Evolutionary conservation across 2,113 vertebrate species (phyloP).

Genomic region (Lepus americanus): DNA sequence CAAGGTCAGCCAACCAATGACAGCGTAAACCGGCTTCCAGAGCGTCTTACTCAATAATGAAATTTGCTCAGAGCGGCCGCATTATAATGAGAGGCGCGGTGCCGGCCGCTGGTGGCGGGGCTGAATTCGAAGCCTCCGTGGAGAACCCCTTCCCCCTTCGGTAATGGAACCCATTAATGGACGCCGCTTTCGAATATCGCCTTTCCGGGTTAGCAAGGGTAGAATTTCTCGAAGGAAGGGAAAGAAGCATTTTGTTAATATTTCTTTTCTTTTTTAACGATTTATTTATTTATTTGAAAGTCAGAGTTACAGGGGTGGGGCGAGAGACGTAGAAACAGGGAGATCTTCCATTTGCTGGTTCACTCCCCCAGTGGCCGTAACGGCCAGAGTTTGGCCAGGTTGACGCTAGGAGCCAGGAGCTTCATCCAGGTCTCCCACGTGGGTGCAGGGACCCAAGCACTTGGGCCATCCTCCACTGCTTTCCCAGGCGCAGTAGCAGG

Average conservation of each 20-base stretch:
- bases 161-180: not conserved
- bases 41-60: constrained; percentile 49
- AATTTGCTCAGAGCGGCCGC: constrained; percentile 16
- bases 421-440: no score
- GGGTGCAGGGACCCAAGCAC: no score
- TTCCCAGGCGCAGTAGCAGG: no score
- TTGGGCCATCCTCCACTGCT: no score
- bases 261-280: no score
- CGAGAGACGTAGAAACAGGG: no score
- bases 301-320: no score
- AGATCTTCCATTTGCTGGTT: no score
- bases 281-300: no score
- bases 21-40: constrained; percentile 24
- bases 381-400: no score
- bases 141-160: not conserved
- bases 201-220: constrained; percentile 44
- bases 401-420: no score
- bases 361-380: no score
- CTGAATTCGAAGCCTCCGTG: not conserved
- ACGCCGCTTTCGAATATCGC: not conserved
- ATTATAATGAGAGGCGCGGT: not conserved
- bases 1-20: constrained; percentile 73
- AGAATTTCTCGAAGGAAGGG: constrained; percentile 30
- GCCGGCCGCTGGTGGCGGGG: not conserved
- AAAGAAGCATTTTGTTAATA: not conserved